phyloP scores from a whole-genome alignment of 1,140 invertebrate genomes.

The Oryctes rhinoceros region DNA sequence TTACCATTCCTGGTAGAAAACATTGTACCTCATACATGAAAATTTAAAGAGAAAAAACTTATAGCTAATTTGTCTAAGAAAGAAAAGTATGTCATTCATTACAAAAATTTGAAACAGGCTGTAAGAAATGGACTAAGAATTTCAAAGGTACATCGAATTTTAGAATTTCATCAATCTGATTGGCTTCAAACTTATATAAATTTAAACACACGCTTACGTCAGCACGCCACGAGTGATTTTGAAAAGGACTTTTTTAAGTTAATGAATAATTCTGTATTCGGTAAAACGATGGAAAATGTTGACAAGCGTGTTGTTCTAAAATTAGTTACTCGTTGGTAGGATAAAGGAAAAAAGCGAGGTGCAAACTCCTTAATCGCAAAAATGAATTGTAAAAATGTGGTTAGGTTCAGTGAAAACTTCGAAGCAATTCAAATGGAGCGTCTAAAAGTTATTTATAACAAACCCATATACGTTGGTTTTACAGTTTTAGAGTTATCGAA shows the following conservation, averaged over 20 bases:
- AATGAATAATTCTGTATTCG: conserved; percentile 62
- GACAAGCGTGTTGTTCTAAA: conserved; percentile 54
- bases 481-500: no score
- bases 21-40: neutral
- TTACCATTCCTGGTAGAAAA: neutral
- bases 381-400: conserved; percentile 51
- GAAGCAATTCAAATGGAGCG: conserved; percentile 57
- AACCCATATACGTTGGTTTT: conserved; percentile 61
- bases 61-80: conserved; percentile 54
- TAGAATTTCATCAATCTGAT: conserved; percentile 57
- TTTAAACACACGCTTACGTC: conserved; percentile 56
- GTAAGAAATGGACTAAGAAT: conserved; percentile 56
- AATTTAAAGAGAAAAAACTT: conserved; percentile 44
- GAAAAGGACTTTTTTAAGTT: conserved; percentile 63
- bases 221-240: conserved; percentile 57
- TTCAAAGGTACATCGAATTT: conserved; percentile 56
- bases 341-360: conserved; percentile 44
- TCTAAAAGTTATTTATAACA: conserved; percentile 56
- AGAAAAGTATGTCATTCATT: conserved; percentile 60
- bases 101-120: conserved; percentile 53
- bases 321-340: conserved; percentile 52
- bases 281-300: conserved; percentile 58
- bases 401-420: conserved; percentile 57
- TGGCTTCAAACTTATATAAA: conserved; percentile 61
- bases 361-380: conserved; percentile 53